Evolutionary conservation across 2,888 invertebrate genomes (phyloP).

Genomic region (Pedicia rivosa): DNA sequence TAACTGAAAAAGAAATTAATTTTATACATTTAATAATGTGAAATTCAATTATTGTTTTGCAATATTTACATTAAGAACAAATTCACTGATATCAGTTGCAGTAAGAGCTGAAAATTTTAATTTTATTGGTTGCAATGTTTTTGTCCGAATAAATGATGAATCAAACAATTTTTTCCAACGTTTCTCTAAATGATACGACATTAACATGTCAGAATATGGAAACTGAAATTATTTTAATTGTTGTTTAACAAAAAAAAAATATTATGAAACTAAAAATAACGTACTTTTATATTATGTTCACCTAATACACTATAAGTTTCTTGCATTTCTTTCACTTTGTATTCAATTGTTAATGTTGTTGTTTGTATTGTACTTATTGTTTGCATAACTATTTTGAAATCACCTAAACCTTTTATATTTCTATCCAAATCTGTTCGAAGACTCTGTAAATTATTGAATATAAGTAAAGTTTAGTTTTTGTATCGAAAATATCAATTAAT

Average conservation of each 20-base stretch:
- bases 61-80: slow-evolving; percentile 26
- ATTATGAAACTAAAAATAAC: too few species aligned
- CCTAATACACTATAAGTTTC: slow-evolving; percentile 61
- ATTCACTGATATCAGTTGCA: slow-evolving; percentile 44
- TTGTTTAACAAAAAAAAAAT: too few species aligned
- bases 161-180: slow-evolving; percentile 55
- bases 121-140: slow-evolving; percentile 60
- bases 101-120: slow-evolving; percentile 73
- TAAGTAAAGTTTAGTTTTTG: too few species aligned
- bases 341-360: slow-evolving; percentile 61
- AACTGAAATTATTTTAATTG: slow-evolving; percentile 26
- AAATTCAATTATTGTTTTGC: too few species aligned
- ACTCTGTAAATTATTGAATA: too few species aligned
- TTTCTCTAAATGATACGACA: slow-evolving; percentile 40
- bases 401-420: slow-evolving; percentile 60
- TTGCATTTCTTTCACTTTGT: slow-evolving; percentile 54
- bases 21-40: too few species aligned
- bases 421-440: slow-evolving; percentile 51
- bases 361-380: slow-evolving; percentile 61
- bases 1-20: slow-evolving; percentile 21
- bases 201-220: slow-evolving; percentile 28
- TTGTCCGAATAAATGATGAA: slow-evolving; percentile 49
- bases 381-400: slow-evolving; percentile 72
- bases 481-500: too few species aligned
- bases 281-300: slow-evolving; percentile 53